These are phyloP conservation scores for Microctonus hyperodae DNA, from an alignment of 2,888 invertebrate genomes.

Conservation along the genomic window DNA sequence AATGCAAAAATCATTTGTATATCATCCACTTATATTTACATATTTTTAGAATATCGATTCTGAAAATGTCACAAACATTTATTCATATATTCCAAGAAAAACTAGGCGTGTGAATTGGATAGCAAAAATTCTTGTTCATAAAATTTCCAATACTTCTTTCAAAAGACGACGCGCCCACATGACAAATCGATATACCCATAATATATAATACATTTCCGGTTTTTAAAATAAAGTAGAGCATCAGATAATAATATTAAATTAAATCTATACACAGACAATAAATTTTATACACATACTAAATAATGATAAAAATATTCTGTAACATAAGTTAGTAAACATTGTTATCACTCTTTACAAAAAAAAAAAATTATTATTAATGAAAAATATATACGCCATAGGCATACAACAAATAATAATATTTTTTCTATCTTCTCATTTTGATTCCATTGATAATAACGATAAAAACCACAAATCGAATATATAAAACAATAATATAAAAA, in stretches of 20 bases:
- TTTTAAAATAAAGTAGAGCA: not conserved
- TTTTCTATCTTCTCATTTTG: not conserved
- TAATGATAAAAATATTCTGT: not conserved
- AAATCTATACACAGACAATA: not conserved
- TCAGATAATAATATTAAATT: not conserved
- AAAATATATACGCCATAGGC: not conserved
- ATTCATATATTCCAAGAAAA: slow-evolving; percentile 42
- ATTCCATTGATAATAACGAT: not conserved
- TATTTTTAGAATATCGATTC: slow-evolving; percentile 58
- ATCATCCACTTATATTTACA: slow-evolving; percentile 53
- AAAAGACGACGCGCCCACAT: not conserved
- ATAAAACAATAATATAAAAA: not conserved
- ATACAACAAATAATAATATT: not conserved
- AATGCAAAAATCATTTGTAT: slow-evolving; percentile 40
- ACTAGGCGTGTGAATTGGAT: not conserved
- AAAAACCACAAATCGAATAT: not conserved
- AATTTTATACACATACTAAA: not conserved
- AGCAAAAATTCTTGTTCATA: not conserved
- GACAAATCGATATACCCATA: not conserved
- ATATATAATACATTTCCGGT: not conserved
- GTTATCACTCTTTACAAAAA: not conserved
- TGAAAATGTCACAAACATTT: slow-evolving; percentile 27
- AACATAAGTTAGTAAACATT: not conserved
- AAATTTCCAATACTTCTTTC: not conserved
- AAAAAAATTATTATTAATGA: not conserved